Conservation (phyloP, 1,140 invertebrate genomes). For the Asbolus verrucosus region DNA sequence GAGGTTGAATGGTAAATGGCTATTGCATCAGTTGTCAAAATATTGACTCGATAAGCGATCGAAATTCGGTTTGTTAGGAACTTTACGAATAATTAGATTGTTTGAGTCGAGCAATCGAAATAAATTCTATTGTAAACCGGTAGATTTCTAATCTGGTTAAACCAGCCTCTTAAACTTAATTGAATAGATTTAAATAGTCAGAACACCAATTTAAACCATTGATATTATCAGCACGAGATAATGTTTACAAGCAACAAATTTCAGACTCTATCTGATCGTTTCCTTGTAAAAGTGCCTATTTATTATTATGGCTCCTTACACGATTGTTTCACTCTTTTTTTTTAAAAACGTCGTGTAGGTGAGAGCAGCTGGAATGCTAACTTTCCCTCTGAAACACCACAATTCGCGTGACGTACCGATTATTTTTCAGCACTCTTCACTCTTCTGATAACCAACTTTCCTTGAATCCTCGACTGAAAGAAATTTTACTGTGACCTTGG, state of each 20-base stretch:
- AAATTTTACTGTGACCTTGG: no score
- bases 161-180: constrained; percentile 40
- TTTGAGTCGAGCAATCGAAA: background rate
- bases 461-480: no score
- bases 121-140: constrained; percentile 24
- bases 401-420: constrained; percentile 25
- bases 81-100: constrained; percentile 4
- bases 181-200: constrained; percentile 45
- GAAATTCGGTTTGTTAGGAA: background rate
- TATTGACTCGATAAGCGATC: constrained; percentile 18
- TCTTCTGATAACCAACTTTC: constrained; percentile 2
- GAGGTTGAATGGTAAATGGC: no score
- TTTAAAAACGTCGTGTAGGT: constrained; percentile 27
- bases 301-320: constrained; percentile 3
- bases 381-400: constrained; percentile 16
- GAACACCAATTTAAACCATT: constrained; percentile 40
- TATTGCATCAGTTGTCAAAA: no score
- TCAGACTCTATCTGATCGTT: constrained; percentile 40
- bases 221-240: constrained; percentile 42
- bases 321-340: constrained; percentile 16
- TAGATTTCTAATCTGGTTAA: constrained; percentile 20
- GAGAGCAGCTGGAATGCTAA: constrained; percentile 14
- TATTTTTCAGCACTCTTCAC: constrained; percentile 3
- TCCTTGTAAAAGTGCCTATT: no score
- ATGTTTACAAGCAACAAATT: constrained; percentile 47